Evolutionary conservation across 2,888 invertebrate species (phyloP), one percentile per base, ranked within the genome.

Genomic region (Synergus itoensis): DNA sequence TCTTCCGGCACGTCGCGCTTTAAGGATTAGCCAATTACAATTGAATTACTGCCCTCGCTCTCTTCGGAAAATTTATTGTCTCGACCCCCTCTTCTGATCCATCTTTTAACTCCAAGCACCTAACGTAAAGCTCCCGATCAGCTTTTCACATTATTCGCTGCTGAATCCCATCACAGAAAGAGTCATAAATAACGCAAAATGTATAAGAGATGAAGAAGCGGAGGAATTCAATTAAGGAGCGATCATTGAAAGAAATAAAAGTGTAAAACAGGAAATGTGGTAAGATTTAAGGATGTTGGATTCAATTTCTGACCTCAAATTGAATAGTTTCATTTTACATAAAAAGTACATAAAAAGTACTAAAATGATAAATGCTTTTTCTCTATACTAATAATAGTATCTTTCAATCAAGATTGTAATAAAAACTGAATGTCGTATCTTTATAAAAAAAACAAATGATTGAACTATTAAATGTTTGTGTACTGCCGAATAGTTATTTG

Each of bases 11-110:
- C 78, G 78, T 79, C 81, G 85, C 83, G 84, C 84, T 88, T 89
- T 90, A 90, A 90, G 88, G 89, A 92, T 92, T 92, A 91, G 91
- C 89, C 91, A 91, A 91, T 92, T 92, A 91, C 90, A 89, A 90
- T 90, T 90, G 90, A 91, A 91, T 91, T 90, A 91, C 89, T 87
- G 81, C 79, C 77, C 78, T 76, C 84, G 76, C 83, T 83, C 83
- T 83, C 79, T 76, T 78, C 84, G 76, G 78, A 77, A 84, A 85
- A 86, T 87, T 87, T 86, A 85, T 85, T 81, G 85, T 45, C 77
- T 79, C 79, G 82, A 65, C 80, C 21, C 67, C 67, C 73, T 69
- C 16, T 53, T n/a, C 73, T 73, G 73, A 73, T 73, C 40, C 53
- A 73, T 73, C 73, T 73, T 53, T 73, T 73, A 73, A 73, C 73